Percentiles rank a stretch among this genome's conserved stretches.
phyloP scores from a whole-genome alignment of 2,113 vertebrate species.

The Pedionomus torquatus region DNA sequence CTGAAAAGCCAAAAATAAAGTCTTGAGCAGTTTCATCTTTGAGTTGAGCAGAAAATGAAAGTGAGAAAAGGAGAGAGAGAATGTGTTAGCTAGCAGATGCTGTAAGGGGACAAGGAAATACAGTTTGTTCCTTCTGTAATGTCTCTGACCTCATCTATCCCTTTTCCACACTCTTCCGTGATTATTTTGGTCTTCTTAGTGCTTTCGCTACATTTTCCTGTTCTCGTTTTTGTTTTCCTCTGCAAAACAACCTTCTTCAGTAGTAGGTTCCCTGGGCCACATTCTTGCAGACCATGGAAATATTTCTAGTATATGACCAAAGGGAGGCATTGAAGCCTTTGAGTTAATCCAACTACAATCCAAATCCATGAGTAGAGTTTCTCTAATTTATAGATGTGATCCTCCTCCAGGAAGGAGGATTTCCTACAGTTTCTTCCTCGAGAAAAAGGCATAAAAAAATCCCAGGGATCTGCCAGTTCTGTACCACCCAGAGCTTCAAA shows the following conservation, averaged over 20 bases:
- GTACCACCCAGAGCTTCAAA: slow-evolving; percentile 15
- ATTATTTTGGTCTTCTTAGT: background rate
- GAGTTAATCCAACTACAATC: background rate
- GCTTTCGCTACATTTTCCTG: background rate
- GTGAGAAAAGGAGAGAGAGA: slow-evolving; percentile 57
- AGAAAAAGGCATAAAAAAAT: background rate
- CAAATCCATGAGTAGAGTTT: background rate
- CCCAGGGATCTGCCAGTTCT: slow-evolving; percentile 13
- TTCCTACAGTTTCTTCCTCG: slow-evolving; percentile 18
- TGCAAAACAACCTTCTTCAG: background rate
- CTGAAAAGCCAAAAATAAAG: slow-evolving; percentile 68
- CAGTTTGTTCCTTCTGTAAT: slow-evolving; percentile 43
- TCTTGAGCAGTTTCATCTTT: slow-evolving; percentile 38
- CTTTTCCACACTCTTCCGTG: background rate
- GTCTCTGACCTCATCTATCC: slow-evolving; percentile 49
- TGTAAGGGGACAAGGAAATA: slow-evolving; percentile 48
- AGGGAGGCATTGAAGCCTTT: background rate
- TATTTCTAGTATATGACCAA: background rate
- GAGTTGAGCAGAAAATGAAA: slow-evolving; percentile 53
- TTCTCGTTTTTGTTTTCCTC: background rate
- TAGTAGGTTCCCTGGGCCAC: background rate
- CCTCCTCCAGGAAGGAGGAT: background rate
- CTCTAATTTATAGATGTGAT: background rate
- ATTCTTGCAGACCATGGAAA: background rate
- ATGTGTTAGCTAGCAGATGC: slow-evolving; percentile 57